These are phyloP conservation scores for Scaeva pyrastri DNA, from an alignment of 2,888 invertebrate species.

Conservation along the genomic window DNA sequence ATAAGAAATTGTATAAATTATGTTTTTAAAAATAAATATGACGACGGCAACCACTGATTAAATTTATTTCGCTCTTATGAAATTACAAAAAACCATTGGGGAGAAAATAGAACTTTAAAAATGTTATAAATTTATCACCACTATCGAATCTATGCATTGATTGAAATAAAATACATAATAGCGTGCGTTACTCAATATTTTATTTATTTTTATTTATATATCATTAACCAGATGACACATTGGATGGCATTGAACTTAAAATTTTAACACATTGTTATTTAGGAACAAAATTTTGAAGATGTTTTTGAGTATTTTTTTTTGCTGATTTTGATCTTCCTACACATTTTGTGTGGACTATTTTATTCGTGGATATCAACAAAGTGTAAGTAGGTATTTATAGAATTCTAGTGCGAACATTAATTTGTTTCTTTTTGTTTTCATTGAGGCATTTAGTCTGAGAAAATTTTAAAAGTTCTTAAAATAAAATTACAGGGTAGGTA, in stretches of 20 bases:
- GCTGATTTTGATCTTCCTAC: background rate
- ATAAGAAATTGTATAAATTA: constrained; percentile 1
- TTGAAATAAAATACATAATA: background rate
- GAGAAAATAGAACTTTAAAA: background rate
- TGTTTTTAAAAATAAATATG: constrained; percentile 5
- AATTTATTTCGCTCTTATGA: background rate
- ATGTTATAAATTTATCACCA: background rate
- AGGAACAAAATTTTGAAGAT: background rate
- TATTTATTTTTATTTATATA: background rate
- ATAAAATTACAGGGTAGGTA: too few species aligned
- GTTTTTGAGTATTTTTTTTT: background rate
- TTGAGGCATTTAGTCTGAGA: too few species aligned
- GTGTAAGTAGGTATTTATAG: background rate
- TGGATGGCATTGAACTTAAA: constrained; percentile 15
- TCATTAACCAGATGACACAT: background rate
- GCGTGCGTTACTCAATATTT: background rate
- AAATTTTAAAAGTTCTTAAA: too few species aligned
- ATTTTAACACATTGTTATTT: background rate
- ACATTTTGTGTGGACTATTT: background rate
- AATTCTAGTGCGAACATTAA: background rate
- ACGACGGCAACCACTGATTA: background rate
- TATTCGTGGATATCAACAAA: background rate
- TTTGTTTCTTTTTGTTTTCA: too few species aligned
- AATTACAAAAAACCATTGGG: background rate
- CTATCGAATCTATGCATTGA: background rate